Conservation (phyloP, 2,797 vertebrate genomes). For the Threskiornis aethiopicus region DNA sequence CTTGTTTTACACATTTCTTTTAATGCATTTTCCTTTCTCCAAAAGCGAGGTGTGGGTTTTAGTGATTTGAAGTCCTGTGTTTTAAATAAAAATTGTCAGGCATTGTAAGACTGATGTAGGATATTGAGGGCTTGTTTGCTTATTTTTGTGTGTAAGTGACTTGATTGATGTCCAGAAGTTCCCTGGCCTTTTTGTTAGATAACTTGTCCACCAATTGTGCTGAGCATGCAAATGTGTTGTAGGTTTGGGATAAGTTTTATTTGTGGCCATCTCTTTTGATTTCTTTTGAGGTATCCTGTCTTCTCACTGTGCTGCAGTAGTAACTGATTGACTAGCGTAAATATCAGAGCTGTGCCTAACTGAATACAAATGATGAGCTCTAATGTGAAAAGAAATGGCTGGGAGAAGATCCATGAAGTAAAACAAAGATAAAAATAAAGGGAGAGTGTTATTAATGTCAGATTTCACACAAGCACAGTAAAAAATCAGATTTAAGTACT, state of each 20-base stretch:
- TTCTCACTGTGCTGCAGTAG: neutral
- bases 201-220: neutral
- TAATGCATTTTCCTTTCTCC: neutral
- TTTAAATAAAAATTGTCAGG: neutral
- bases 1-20: neutral
- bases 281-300: neutral
- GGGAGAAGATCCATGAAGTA: neutral
- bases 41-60: neutral
- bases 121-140: neutral
- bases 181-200: neutral
- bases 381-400: neutral
- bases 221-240: neutral
- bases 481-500: neutral
- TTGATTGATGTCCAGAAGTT: neutral
- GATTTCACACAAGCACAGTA: neutral
- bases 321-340: neutral
- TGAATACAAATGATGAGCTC: neutral
- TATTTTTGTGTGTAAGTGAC: neutral
- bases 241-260: neutral
- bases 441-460: neutral
- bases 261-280: neutral
- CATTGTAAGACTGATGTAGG: neutral
- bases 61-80: neutral
- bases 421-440: neutral
- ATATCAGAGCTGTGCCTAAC: neutral